Conservation (phyloP, 2,797 vertebrate genomes). For the Sphenodon punctatus region DNA sequence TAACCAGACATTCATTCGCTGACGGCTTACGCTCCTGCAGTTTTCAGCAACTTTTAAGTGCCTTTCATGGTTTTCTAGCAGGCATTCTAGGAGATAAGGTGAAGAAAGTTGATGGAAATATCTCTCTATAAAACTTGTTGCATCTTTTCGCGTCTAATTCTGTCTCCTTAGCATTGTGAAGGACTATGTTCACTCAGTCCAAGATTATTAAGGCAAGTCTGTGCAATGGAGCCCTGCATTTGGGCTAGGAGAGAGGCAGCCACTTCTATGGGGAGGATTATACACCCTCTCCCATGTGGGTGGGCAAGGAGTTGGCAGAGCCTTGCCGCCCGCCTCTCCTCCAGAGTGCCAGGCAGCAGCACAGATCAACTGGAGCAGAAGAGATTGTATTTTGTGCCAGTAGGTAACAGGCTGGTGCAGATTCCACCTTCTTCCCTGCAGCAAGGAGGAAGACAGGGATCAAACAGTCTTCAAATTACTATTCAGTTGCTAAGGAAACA, state of each 20-base stretch:
- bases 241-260: too few relatives aligned
- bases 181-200: neutral
- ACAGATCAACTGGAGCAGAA: neutral
- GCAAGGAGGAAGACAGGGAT: conserved; percentile 5
- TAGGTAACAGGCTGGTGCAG: neutral
- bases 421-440: conserved; percentile 16
- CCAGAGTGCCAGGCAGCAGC: neutral
- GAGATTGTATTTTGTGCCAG: neutral
- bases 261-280: neutral
- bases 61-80: conserved; percentile 51
- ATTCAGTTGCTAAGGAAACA: neutral
- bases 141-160: conserved; percentile 31
- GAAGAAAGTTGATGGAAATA: too few relatives aligned
- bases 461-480: neutral
- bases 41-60: conserved; percentile 44
- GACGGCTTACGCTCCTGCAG: conserved; percentile 56
- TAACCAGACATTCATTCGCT: conserved; percentile 64
- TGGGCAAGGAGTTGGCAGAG: neutral
- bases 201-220: neutral
- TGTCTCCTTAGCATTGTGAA: neutral
- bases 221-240: too few relatives aligned
- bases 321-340: neutral
- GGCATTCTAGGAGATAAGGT: too few relatives aligned
- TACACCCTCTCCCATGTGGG: neutral
- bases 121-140: conserved; percentile 17